A percentile compares a stretch with the other conserved stretches of the same genome.
phyloP scores from a whole-genome alignment of 1,140 invertebrate genomes.

The Drosophila kepulauana region DNA sequence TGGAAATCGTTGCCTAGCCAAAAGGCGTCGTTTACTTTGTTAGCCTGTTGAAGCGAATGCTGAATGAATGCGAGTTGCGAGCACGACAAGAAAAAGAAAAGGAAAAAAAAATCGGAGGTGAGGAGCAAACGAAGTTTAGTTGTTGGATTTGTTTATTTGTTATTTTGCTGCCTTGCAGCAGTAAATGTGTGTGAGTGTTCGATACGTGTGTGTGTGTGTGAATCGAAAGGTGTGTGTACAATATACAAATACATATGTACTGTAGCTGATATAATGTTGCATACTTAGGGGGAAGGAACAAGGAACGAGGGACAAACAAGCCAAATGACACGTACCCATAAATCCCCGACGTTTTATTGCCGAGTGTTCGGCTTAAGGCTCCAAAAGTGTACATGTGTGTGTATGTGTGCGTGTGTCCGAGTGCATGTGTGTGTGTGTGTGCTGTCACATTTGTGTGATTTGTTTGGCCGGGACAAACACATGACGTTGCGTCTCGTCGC shows the following conservation, averaged over 20 bases:
- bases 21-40: constrained; percentile 39
- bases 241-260: not conserved
- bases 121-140: constrained; percentile 10
- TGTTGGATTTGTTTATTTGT: constrained; percentile 60
- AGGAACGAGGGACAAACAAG: constrained; percentile 63
- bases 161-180: constrained; percentile 18
- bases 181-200: not conserved
- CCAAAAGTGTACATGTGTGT: constrained; percentile 2
- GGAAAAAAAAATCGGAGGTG: not conserved
- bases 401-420: not conserved
- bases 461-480: constrained; percentile 73
- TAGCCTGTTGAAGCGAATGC: constrained; percentile 37
- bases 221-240: constrained; percentile 8
- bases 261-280: constrained; percentile 12
- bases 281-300: constrained; percentile 19
- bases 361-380: constrained; percentile 56
- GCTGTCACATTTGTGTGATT: constrained; percentile 68
- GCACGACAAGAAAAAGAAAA: too few species aligned
- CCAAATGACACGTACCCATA: constrained; percentile 78
- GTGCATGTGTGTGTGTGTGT: constrained; percentile 31
- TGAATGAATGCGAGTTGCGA: constrained; percentile 23
- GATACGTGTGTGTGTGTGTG: not conserved
- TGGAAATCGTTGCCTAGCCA: constrained; percentile 22
- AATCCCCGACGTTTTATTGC: constrained; percentile 74
- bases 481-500: constrained; percentile 31